These are phyloP conservation scores for Siphlonurus alternatus DNA, from an alignment of 2,888 invertebrate species.

Conservation along the genomic window DNA sequence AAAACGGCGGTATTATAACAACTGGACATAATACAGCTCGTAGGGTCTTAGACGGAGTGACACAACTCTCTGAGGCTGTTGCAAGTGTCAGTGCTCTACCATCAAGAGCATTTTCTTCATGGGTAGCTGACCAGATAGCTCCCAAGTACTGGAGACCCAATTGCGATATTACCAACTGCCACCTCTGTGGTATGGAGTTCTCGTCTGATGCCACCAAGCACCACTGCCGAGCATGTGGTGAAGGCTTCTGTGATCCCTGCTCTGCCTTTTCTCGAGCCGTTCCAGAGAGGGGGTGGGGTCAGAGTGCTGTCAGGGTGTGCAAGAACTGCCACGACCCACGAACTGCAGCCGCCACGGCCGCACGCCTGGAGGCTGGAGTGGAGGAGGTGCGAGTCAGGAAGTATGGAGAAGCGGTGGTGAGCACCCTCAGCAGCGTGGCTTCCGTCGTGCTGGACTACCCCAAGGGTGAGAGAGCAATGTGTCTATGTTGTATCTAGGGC, in stretches of 20 bases:
- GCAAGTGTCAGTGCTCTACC: constrained; percentile 49
- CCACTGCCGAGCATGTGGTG: constrained; percentile 62
- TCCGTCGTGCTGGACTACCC: constrained; percentile 56
- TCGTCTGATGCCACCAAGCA: constrained; percentile 41
- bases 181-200: constrained; percentile 42
- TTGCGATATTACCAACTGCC: constrained; percentile 52
- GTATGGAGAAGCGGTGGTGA: constrained; percentile 54
- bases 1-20: constrained; percentile 23
- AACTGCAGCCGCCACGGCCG: not conserved
- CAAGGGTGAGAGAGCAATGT: constrained; percentile 37
- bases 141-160: constrained; percentile 70
- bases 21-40: constrained; percentile 38
- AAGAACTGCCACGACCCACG: constrained; percentile 33
- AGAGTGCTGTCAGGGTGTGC: constrained; percentile 52
- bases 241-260: constrained; percentile 60
- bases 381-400: constrained; percentile 38
- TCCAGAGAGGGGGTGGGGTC: constrained; percentile 50
- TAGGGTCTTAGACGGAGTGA: constrained; percentile 44
- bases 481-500: not conserved
- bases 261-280: constrained; percentile 48
- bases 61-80: constrained; percentile 42
- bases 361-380: not conserved
- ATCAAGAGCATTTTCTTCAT: constrained; percentile 46
- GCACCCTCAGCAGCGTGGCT: constrained; percentile 49
- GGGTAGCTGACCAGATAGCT: constrained; percentile 62